Evolutionary conservation across 2,797 vertebrate genomes (phyloP).

Genomic region (Sebastiscus albofasciatus): DNA sequence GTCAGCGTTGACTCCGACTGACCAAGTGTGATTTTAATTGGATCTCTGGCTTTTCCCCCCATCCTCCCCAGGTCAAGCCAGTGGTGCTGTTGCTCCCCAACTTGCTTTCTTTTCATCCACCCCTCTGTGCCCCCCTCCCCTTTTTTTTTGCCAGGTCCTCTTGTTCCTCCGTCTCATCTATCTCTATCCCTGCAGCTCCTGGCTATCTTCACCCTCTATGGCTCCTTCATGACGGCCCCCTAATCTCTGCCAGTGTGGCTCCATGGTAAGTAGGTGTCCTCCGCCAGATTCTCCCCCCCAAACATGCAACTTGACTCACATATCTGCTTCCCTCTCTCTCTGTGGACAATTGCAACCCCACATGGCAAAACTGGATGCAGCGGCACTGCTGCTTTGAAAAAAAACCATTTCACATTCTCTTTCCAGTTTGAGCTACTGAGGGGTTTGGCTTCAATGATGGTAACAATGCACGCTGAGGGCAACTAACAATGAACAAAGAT

Average conservation of each 20-base stretch:
- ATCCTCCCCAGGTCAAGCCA: constrained; percentile 75
- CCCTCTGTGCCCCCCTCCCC: constrained; percentile 41
- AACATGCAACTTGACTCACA: constrained; percentile 47
- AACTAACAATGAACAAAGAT: constrained; percentile 44
- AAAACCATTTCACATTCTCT: background rate
- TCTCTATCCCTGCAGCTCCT: constrained; percentile 74
- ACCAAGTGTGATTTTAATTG: constrained; percentile 82
- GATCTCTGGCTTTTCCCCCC: constrained; percentile 61
- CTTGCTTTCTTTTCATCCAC: constrained; percentile 78
- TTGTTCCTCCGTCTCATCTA: constrained; percentile 72
- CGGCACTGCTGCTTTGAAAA: constrained; percentile 8
- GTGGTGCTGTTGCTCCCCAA: constrained; percentile 67
- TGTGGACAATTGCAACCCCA: constrained; percentile 36
- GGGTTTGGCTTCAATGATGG: constrained; percentile 48
- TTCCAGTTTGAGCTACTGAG: constrained; percentile 44
- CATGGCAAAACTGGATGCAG: constrained; percentile 45
- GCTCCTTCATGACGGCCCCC: constrained; percentile 70
- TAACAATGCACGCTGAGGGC: constrained; percentile 60
- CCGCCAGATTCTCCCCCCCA: constrained; percentile 25
- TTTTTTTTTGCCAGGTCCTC: constrained; percentile 55
- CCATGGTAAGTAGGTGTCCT: constrained; percentile 70
- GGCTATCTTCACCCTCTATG: constrained; percentile 74
- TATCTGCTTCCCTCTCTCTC: constrained; percentile 22
- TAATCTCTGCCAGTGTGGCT: constrained; percentile 75
- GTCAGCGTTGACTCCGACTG: constrained; percentile 60